phyloP scores from a whole-genome alignment of 2,888 invertebrate genomes.

The Pheosia gnoma region DNA sequence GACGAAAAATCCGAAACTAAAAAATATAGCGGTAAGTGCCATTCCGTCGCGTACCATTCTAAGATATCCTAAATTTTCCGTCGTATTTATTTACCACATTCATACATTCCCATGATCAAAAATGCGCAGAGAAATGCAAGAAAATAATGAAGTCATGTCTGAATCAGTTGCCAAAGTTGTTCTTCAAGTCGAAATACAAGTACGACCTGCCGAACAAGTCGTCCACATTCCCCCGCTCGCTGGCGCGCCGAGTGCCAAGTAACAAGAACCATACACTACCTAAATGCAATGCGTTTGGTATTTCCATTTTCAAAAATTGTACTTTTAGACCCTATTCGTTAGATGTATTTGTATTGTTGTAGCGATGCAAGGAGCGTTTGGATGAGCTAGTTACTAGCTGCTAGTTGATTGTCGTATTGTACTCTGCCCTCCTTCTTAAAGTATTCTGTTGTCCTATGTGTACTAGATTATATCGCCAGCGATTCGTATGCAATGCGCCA shows the following conservation, averaged over 20 bases:
- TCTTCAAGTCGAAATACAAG: conserved; percentile 71
- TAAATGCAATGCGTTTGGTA: conserved; percentile 72
- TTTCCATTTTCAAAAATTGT: conserved; percentile 24
- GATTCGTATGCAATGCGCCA: conserved; percentile 6
- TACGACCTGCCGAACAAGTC: conserved; percentile 66
- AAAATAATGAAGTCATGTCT: conserved; percentile 74
- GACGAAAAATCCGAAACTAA: conserved; percentile 66
- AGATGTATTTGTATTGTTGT: conserved; percentile 8
- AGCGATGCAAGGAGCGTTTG: conserved; percentile 37
- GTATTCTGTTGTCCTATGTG: conserved; percentile 17
- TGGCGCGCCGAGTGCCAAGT: conserved; percentile 59
- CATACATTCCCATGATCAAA: conserved; percentile 24
- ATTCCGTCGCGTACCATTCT: background rate
- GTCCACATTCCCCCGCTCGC: conserved; percentile 71
- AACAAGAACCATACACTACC: conserved; percentile 79
- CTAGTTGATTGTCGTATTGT: conserved; percentile 33
- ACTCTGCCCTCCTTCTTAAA: conserved; percentile 6
- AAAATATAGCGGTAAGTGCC: conserved; percentile 70
- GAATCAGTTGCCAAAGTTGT: conserved; percentile 72
- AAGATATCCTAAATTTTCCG: conserved; percentile 17
- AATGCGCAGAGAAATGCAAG: conserved; percentile 74
- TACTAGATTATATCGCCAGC: conserved; percentile 20
- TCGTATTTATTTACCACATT: conserved; percentile 17
- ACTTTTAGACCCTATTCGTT: conserved; percentile 3
- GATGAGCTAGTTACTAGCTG: conserved; percentile 12